Conservation (phyloP, 2,888 invertebrate species). For the Odontothrips loti region DNA sequence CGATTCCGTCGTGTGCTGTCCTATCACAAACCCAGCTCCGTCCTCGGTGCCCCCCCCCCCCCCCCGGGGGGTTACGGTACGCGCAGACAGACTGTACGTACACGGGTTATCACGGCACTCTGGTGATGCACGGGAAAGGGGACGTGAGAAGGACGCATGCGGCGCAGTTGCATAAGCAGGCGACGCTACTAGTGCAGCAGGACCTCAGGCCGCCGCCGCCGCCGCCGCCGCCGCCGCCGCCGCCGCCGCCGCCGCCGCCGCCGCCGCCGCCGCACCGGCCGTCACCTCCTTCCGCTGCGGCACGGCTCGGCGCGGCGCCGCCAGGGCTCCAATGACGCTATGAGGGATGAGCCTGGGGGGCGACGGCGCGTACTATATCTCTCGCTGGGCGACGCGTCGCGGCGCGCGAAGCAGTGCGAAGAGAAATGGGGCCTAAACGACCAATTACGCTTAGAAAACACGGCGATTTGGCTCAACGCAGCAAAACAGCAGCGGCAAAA, state of each 20-base stretch:
- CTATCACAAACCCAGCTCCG: no score
- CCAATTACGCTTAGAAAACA: constrained; percentile 15
- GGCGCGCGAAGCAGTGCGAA: constrained; percentile 8
- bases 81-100: neutral
- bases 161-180: neutral
- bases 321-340: constrained; percentile 2
- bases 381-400: neutral
- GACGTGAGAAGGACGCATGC: neutral
- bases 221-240: no score
- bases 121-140: neutral
- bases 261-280: neutral
- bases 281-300: no score
- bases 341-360: neutral
- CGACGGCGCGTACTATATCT: neutral
- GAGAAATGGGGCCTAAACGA: constrained; percentile 26
- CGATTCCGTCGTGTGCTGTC: no score
- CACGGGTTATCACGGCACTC: neutral
- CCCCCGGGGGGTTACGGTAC: no score
- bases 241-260: neutral
- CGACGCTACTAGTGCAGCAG: no score
- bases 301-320: neutral
- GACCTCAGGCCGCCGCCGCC: no score
- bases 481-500: neutral
- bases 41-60: no score
- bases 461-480: constrained; percentile 23